Evolutionary conservation across 1,140 invertebrate genomes (phyloP), one percentile per base, ranked within the genome.

Genomic region (Globodera ellingtonae): DNA sequence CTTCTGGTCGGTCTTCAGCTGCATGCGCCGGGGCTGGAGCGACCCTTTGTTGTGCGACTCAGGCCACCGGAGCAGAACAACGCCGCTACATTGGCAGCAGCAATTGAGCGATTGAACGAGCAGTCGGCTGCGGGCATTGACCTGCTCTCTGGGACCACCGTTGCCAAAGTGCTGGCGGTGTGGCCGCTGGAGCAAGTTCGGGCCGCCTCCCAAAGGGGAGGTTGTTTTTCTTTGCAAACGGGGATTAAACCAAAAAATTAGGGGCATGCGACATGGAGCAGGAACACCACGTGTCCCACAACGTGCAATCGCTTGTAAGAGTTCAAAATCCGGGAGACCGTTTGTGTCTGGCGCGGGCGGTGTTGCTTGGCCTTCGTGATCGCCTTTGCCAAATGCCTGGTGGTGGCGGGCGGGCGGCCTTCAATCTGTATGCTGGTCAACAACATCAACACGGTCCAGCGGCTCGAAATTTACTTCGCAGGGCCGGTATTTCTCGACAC

Each of bases 71-170:
- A 24, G 24, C 72, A 73, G 13, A 73, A 73, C 24, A 73, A 73
- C 59, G 50, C 72, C 8, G 72, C 72, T 8, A 44, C 72, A 15
- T 9, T 73, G 44, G 72, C 72, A 4, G 72, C 72, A 9, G 72
- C 72, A 48, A 73, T 73, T 48, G 46, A 73, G 44, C 35, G 72
- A 4, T 10, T 73, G 4, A 73, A 73, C 35, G 72, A 73, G 13
- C n/a, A 56, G 13, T 73, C 72, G 0, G 50, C 50, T 0, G 72
- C 72, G 3, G 72, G 72, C 6, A 73, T 73, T 48, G 72, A 73
- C 35, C 59, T 73, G 46, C 46, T 73, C 9, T 6, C 72, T 6
- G 72, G 44, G 6, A 73, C 72, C 0, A 73, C 72, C 0, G 24
- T 48, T 0, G 35, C 72, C 24, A 73, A 73, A 10, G 72, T 73